Percentiles rank a stretch among this genome's conserved stretches.
These are phyloP conservation scores for Sphenopsis melanotis DNA, from an alignment of 2,797 vertebrate genomes.

Conservation along the genomic window DNA sequence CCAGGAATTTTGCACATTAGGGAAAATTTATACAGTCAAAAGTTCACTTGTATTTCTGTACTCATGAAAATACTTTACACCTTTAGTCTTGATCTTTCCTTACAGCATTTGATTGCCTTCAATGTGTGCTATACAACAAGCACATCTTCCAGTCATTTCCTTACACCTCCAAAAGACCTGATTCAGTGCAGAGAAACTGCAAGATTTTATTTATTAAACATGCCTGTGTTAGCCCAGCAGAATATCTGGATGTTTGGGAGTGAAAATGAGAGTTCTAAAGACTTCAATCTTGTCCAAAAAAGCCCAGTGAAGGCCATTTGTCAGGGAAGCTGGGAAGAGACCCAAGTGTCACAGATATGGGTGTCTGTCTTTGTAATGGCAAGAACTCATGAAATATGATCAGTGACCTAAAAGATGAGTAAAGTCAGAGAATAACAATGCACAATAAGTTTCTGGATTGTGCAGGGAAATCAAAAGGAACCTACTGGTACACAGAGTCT, in stretches of 20 bases:
- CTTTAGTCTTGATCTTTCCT: background rate
- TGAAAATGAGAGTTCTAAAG: background rate
- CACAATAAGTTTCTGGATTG: background rate
- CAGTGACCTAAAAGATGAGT: background rate
- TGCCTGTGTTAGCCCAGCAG: background rate
- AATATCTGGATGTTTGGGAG: background rate
- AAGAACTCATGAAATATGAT: background rate
- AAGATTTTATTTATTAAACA: constrained; percentile 34
- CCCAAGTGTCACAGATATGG: background rate
- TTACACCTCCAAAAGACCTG: background rate
- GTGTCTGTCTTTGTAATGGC: background rate
- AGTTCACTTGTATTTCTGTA: background rate
- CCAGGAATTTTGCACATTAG: background rate
- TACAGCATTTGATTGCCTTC: background rate
- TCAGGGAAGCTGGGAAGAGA: constrained; percentile 19
- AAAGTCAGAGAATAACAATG: background rate
- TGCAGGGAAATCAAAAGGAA: background rate
- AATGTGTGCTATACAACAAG: background rate
- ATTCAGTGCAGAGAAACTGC: background rate
- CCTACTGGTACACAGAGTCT: background rate
- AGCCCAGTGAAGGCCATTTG: background rate
- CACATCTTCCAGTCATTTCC: background rate
- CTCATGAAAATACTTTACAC: background rate
- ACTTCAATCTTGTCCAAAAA: background rate
- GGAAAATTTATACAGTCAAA: background rate